A percentile compares a stretch with the other conserved stretches of the same genome.
These are phyloP conservation scores for Alligator mississippiensis DNA, from an alignment of 2,113 vertebrate species.

Conservation along the genomic window DNA sequence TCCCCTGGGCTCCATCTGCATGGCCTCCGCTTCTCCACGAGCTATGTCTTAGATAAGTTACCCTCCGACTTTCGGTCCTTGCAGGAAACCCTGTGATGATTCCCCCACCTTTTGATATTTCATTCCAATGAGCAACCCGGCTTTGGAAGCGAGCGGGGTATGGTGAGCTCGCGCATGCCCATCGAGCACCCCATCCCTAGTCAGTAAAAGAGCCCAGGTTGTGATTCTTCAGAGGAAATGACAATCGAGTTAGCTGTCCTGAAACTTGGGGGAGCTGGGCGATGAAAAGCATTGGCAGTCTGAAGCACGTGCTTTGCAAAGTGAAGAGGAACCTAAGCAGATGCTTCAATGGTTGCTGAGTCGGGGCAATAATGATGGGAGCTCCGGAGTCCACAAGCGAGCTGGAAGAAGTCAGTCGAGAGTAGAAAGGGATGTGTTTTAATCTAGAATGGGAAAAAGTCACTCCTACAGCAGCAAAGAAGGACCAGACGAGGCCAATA, in stretches of 20 bases:
- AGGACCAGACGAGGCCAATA: not conserved
- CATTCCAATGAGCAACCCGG: not conserved
- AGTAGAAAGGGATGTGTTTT: no score
- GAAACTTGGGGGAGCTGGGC: not conserved
- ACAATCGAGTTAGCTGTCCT: not conserved
- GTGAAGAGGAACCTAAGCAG: slow-evolving; percentile 30
- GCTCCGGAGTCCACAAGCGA: not conserved
- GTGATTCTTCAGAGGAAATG: not conserved
- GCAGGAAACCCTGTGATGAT: not conserved
- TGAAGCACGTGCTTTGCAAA: slow-evolving; percentile 34
- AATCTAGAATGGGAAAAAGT: no score
- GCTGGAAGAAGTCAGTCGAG: not conserved
- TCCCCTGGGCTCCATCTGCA: not conserved
- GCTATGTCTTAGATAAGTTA: not conserved
- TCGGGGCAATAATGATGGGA: not conserved
- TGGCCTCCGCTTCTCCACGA: not conserved
- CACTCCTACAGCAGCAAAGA: no score
- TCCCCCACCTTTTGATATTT: not conserved
- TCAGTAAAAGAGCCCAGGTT: not conserved
- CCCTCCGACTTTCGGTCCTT: not conserved
- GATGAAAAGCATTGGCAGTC: not conserved
- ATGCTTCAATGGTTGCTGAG: not conserved
- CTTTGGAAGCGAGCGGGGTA: slow-evolving; percentile 7
- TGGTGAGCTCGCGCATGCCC: not conserved
- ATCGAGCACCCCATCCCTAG: slow-evolving; percentile 2